Evolutionary conservation across 2,113 vertebrate genomes (phyloP).

Genomic region (Pachyramphus minor): DNA sequence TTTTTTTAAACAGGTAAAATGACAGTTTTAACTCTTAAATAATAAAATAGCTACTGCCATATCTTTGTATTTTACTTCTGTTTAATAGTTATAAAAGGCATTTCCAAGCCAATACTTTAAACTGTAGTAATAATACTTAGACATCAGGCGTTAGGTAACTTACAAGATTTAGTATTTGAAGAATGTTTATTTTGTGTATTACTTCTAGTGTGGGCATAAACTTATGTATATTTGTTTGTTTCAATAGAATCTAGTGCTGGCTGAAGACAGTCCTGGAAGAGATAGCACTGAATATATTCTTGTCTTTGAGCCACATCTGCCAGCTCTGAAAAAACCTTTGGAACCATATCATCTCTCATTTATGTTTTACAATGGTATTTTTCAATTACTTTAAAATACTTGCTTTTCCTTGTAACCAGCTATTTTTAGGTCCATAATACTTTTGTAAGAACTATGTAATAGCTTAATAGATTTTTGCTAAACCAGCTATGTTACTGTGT

Average conservation of each 20-base stretch:
- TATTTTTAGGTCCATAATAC: not conserved
- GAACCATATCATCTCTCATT: constrained; percentile 82
- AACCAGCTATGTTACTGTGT: not conserved
- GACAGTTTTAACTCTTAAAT: not conserved
- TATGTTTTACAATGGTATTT: constrained; percentile 90
- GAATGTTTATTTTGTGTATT: not conserved
- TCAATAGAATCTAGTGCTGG: constrained; percentile 82
- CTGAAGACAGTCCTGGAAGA: constrained; percentile 87
- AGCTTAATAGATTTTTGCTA: not conserved
- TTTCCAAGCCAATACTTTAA: not conserved
- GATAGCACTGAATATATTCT: constrained; percentile 83
- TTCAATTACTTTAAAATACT: not conserved
- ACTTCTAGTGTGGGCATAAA: not conserved
- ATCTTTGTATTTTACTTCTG: not conserved
- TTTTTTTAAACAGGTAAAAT: constrained; percentile 16
- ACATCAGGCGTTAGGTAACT: not conserved
- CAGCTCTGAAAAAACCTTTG: constrained; percentile 52
- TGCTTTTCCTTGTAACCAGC: not conserved
- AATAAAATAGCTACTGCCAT: not conserved
- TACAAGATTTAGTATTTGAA: not conserved
- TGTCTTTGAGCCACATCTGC: constrained; percentile 77
- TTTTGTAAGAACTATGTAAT: not conserved
- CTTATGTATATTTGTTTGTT: not conserved
- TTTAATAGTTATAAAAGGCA: not conserved
- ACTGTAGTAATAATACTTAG: not conserved